Conservation (phyloP, 2,888 invertebrate species). For the Chromoteleia sp. region DNA sequence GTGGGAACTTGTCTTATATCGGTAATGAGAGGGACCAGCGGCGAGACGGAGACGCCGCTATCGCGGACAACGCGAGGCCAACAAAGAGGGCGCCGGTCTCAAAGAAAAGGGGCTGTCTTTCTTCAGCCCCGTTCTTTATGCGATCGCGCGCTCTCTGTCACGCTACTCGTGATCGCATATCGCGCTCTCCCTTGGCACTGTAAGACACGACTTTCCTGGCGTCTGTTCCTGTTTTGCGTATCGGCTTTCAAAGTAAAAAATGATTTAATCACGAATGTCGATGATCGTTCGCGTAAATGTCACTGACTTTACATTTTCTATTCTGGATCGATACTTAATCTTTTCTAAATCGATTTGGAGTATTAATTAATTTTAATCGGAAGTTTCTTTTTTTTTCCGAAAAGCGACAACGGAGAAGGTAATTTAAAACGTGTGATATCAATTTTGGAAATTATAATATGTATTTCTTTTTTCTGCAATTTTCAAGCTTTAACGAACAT, state of each 20-base stretch:
- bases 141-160: constrained; percentile 14
- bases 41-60: constrained; percentile 23
- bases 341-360: no score
- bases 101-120: constrained; percentile 64
- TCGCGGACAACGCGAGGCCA: not conserved
- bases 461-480: no score
- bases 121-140: constrained; percentile 65
- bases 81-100: constrained; percentile 19
- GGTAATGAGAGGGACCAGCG: constrained; percentile 56
- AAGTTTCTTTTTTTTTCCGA: no score
- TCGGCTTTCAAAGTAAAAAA: constrained; percentile 43
- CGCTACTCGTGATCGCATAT: constrained; percentile 8
- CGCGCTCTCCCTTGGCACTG: constrained; percentile 8
- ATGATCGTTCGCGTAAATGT: constrained; percentile 16
- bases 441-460: no score
- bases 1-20: constrained; percentile 62
- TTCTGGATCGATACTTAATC: no score
- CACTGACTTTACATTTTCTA: not conserved
- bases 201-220: constrained; percentile 36
- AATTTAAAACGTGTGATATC: no score
- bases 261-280: constrained; percentile 31
- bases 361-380: no score
- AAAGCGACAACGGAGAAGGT: no score
- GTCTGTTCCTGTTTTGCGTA: constrained; percentile 35
- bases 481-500: no score